Evolutionary conservation across 2,888 invertebrate species (phyloP).

Genomic region (Drosophila histrio): DNA sequence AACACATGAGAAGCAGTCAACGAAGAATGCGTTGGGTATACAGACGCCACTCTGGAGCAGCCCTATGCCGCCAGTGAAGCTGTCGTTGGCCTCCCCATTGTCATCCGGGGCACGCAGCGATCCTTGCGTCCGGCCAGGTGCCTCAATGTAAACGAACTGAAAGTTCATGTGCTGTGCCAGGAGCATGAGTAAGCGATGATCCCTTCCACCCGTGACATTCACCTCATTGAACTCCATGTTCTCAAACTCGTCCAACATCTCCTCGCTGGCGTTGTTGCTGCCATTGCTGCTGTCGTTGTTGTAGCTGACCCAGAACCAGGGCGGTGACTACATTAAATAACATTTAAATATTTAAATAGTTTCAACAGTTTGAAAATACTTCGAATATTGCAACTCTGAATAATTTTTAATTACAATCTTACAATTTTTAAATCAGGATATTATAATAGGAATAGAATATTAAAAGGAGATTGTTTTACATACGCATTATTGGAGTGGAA

Average conservation of each 20-base stretch:
- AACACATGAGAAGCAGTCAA: not conserved
- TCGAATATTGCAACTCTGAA: no score
- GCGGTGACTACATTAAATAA: no score
- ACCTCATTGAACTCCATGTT: conserved; percentile 58
- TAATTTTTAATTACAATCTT: not conserved
- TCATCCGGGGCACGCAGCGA: conserved; percentile 84
- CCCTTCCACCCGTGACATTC: conserved; percentile 88
- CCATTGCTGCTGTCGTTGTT: conserved; percentile 85
- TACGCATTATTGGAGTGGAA: no score
- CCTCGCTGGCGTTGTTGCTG: conserved; percentile 84
- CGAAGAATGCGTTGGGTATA: not conserved
- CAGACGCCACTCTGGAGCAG: conserved; percentile 88
- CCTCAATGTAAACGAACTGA: conserved; percentile 89
- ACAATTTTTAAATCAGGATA: no score
- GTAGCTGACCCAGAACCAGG: conserved; percentile 90
- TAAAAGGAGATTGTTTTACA: no score
- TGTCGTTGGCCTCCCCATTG: conserved; percentile 86
- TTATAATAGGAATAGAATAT: no score
- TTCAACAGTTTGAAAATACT: no score
- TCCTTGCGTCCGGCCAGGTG: conserved; percentile 90
- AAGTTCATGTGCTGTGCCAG: conserved; percentile 89
- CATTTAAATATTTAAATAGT: no score
- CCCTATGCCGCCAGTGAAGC: conserved; percentile 90
- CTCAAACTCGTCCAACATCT: conserved; percentile 12
- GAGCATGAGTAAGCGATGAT: conserved; percentile 88